These are phyloP conservation scores for Takifugu flavidus DNA, from an alignment of 2,113 vertebrate genomes.

Conservation along the genomic window DNA sequence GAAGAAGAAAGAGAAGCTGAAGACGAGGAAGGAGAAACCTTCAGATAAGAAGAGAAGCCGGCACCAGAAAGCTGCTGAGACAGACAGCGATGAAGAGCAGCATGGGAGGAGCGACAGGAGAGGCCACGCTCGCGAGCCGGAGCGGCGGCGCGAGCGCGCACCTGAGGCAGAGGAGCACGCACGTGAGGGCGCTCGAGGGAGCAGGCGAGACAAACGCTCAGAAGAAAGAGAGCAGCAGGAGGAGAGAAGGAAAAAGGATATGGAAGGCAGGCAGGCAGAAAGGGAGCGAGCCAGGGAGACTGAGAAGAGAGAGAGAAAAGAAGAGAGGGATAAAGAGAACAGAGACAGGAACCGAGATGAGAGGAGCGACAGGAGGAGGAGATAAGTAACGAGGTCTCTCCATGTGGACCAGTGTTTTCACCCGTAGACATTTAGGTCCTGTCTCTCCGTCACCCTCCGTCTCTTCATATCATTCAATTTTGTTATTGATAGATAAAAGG, in stretches of 20 bases:
- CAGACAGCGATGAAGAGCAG: constrained; percentile 8
- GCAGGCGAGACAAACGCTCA: constrained; percentile 16
- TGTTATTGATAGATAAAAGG: too few relatives aligned
- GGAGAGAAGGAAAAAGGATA: constrained; percentile 17
- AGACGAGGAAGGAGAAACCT: constrained; percentile 26
- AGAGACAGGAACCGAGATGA: constrained; percentile 52
- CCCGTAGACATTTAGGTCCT: too few relatives aligned
- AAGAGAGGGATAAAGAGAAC: constrained; percentile 67
- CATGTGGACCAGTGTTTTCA: neutral
- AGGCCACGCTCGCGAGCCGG: neutral
- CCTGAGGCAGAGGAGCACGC: neutral
- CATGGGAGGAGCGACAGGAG: constrained; percentile 26
- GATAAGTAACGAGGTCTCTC: constrained; percentile 19
- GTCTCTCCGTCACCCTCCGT: too few relatives aligned
- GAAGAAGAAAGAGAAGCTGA: constrained; percentile 20
- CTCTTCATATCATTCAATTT: too few relatives aligned
- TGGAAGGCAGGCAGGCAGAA: constrained; percentile 5
- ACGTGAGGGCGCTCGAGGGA: neutral
- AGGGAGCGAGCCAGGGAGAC: constrained; percentile 43
- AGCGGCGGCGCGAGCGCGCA: neutral
- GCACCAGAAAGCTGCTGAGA: constrained; percentile 8
- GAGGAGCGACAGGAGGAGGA: constrained; percentile 45
- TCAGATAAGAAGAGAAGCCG: constrained; percentile 22
- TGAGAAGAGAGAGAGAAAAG: constrained; percentile 35
- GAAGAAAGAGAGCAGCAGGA: neutral